Evolutionary conservation across 53 echinoderm and acorn worm species (phyloP).

Genomic region (Zoroaster sp.): DNA sequence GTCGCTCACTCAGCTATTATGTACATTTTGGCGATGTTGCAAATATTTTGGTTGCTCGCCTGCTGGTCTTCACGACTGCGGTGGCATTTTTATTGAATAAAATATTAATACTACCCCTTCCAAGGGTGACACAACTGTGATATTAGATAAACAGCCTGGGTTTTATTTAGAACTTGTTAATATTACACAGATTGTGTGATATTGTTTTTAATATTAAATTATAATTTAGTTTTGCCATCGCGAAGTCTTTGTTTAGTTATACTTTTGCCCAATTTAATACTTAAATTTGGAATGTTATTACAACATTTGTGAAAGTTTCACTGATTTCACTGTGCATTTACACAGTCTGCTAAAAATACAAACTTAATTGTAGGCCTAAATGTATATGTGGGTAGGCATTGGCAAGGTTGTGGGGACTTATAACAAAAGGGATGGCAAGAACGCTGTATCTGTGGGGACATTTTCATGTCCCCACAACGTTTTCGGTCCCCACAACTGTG

Average conservation of each 20-base stretch:
- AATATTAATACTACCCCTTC: constrained; percentile 35
- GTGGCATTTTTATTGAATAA: constrained; percentile 51
- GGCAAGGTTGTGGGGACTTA: too few species aligned
- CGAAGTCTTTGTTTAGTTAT: not conserved
- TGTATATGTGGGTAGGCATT: too few species aligned
- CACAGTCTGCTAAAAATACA: not conserved
- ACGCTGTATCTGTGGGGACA: too few species aligned
- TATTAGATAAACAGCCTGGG: not conserved
- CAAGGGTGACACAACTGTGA: constrained; percentile 38
- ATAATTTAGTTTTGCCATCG: not conserved
- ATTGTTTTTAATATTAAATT: not conserved
- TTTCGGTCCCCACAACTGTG: too few species aligned
- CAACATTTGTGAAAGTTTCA: not conserved
- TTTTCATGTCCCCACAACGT: too few species aligned
- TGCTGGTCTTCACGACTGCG: constrained; percentile 24
- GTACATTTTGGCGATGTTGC: constrained; percentile 10
- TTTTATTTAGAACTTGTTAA: not conserved
- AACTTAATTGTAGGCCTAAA: not conserved
- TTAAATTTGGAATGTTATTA: not conserved
- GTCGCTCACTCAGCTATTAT: not conserved
- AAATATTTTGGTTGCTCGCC: constrained; percentile 37
- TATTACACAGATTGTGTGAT: not conserved
- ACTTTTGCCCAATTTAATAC: not conserved
- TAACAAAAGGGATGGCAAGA: too few species aligned
- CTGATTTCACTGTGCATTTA: not conserved